Base-by-base conservation (phyloP, 2,797 vertebrate genomes). In the Chiloscyllium punctatum region DNA sequence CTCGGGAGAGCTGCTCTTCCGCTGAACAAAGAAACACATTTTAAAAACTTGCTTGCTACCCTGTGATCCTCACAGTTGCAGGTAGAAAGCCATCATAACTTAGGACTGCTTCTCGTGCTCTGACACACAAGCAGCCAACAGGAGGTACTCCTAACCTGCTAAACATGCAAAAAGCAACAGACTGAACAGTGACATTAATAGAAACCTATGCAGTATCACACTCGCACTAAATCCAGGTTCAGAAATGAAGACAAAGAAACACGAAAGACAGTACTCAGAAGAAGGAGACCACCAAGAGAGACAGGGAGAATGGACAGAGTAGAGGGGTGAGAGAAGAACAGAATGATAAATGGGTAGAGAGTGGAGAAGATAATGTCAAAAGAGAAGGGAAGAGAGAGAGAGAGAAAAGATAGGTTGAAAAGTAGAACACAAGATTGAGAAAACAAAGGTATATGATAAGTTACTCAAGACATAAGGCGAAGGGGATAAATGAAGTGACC, bases 1-100 rank as follows among this genome's bases (percentile, higher is more conserved):
- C 97, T 99, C 99, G 0, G 99, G 99, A 96, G 98, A 99, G 95
- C 98, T 99, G 98, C 98, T 99, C 97, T 98, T 99, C 96, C 98
- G 98, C 99, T 99, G 96, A 86, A 95, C 11, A 96, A 77, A 88
- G 94, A 90, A 95, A 95, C 27, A 74, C 48, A 53, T 18, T 53
- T 74, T 95, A 53, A 27, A 27, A n/a, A 51, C 16, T n/a, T 18
- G 30, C 71, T 74, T 48, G 53, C 48, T n/a, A 77, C 48, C 94
- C 27, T 21, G 11, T 42, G 51, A 51, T 7, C 27, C 94, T 27
- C 62, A 16, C 94, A 74, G 94, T 21, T 21, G 21, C 4, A 25
- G 69, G 33, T 69, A 42, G 18, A 69, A 69, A 1, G 15, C 37
- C 95, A 53, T 25, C 94, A 51, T 77, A 95, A 25, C 25, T 1